Base-by-base conservation (phyloP, 2,888 invertebrate genomes). In the Phragmatobia fuliginosa region DNA sequence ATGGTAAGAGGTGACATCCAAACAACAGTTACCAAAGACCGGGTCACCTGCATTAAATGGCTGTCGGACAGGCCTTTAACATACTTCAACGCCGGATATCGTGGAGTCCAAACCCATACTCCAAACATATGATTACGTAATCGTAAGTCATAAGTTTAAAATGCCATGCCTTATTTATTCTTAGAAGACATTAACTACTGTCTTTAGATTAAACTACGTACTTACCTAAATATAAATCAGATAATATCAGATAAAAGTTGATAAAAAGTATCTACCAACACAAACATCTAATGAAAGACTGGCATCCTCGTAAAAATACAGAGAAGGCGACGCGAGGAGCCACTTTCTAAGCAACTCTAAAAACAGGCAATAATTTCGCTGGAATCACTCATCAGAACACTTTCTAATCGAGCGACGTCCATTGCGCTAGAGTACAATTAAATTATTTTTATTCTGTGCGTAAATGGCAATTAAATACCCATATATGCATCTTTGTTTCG, bases 331-430 rank as follows among this genome's bases (percentile, higher is more conserved):
- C 85, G 85, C 84, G 82, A 86, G 89, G 85, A 88, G 87, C 92
- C 84, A 91, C 94, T 94, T 94, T 94, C 94, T 92, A 93, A 91
- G 88, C 91, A 87, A 88, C 86, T 90, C 90, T 88, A 89, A 91
- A 90, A 89, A 87, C 88, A 87, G 88, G 88, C 91, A 88, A 94
- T 94, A 93, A 93, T 91, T 93, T 90, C 90, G 88, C 91, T 91
- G 88, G 92, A 91, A 91, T 92, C 91, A 91, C 92, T 92, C 94
- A 92, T 91, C 91, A 91, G 90, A 93, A 91, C 91, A 93, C 94
- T 94, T 94, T 94, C 94, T 94, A 94, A 92, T 92, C 91, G 45
- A 49, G 45, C 45, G 90, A 88, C 89, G 85, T 88, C 85, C 84
- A 90, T 85, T 87, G 86, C 87, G 86, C 87, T 86, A 86, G 86